phyloP scores from a whole-genome alignment of 2,888 invertebrate species.

The Agrochola circellaris region DNA sequence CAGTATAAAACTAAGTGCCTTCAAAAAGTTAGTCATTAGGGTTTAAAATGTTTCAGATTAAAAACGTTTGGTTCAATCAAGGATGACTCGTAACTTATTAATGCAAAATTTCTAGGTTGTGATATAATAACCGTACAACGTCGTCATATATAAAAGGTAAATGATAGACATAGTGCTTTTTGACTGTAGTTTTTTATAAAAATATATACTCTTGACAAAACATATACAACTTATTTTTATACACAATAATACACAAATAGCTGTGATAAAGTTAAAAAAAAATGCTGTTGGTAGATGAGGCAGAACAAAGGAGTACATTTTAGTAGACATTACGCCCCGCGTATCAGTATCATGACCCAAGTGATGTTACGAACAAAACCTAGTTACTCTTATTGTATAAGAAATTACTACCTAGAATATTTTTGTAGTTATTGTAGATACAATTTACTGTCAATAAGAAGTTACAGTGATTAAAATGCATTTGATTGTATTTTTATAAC shows the following conservation, averaged over 20 bases:
- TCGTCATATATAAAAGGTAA: constrained; percentile 45
- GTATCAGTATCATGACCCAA: constrained; percentile 70
- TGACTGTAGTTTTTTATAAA: constrained; percentile 50
- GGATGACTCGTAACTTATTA: constrained; percentile 71
- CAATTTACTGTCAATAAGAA: constrained; percentile 80
- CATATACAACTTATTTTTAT: constrained; percentile 68
- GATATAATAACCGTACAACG: constrained; percentile 70
- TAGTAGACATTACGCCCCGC: constrained; percentile 40
- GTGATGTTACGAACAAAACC: constrained; percentile 77
- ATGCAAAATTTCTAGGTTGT: constrained; percentile 84
- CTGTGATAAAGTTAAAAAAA: constrained; percentile 65
- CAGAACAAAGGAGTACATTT: constrained; percentile 45
- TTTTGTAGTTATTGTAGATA: constrained; percentile 81
- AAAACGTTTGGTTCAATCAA: constrained; percentile 73
- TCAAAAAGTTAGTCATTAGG: constrained; percentile 89
- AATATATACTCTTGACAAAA: constrained; percentile 58
- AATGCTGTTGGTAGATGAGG: constrained; percentile 42
- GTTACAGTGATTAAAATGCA: constrained; percentile 89
- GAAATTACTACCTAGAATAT: constrained; percentile 82
- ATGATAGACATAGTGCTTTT: constrained; percentile 48
- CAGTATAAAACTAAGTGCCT: constrained; percentile 90
- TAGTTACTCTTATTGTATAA: constrained; percentile 72
- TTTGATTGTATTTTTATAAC: constrained; percentile 90
- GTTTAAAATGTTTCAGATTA: constrained; percentile 82
- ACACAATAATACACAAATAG: constrained; percentile 64